Percentiles rank a stretch among this genome's conserved stretches.
Conservation (phyloP, 2,113 vertebrate genomes). For the Oryzias javanicus region DNA sequence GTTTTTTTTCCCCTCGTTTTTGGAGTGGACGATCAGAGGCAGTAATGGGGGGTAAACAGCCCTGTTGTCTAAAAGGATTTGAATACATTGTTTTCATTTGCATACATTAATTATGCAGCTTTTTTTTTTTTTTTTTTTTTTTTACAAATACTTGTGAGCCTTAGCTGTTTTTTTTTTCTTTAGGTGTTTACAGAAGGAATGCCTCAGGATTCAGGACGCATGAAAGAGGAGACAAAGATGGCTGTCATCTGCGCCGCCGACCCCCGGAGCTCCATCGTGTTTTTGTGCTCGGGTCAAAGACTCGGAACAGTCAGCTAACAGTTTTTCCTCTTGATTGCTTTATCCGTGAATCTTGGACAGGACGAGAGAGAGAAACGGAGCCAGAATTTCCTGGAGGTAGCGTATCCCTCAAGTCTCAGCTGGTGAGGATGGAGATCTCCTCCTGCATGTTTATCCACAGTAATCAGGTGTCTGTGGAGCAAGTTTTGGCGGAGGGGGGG, state of each 20-base stretch:
- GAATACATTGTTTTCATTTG: constrained; percentile 70
- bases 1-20: constrained; percentile 43
- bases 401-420: constrained; percentile 67
- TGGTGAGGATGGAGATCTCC: constrained; percentile 59
- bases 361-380: constrained; percentile 34
- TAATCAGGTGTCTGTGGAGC: constrained; percentile 75
- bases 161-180: constrained; percentile 47
- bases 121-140: constrained; percentile 51
- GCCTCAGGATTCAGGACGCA: constrained; percentile 63
- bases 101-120: constrained; percentile 71
- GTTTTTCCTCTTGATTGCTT: constrained; percentile 64
- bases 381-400: constrained; percentile 73
- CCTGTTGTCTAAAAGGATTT: constrained; percentile 76
- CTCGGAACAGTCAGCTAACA: constrained; percentile 32
- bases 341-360: constrained; percentile 66
- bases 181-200: constrained; percentile 60
- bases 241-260: constrained; percentile 33
- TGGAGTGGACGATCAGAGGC: constrained; percentile 71
- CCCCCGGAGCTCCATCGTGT: constrained; percentile 28
- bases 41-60: constrained; percentile 71
- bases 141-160: constrained; percentile 38
- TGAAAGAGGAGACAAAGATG: constrained; percentile 44
- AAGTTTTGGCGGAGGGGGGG: constrained; percentile 61
- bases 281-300: constrained; percentile 38
- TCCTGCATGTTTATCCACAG: constrained; percentile 75